phyloP scores from a whole-genome alignment of 2,888 invertebrate species.

The Lasioglossum zephyrum region DNA sequence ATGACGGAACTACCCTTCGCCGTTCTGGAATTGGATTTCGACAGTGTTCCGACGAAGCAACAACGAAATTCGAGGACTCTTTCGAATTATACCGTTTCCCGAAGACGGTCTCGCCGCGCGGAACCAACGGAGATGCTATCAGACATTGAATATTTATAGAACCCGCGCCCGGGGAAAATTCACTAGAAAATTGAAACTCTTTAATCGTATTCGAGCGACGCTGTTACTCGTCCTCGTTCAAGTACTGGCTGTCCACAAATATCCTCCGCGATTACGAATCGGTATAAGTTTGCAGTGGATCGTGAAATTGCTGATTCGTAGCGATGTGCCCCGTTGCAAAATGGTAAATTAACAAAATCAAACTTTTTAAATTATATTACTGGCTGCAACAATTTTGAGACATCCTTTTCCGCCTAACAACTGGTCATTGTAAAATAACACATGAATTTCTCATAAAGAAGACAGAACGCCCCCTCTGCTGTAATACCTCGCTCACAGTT shows the following conservation, averaged over 20 bases:
- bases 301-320: neutral
- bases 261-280: neutral
- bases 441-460: too few relatives aligned
- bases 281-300: neutral
- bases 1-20: conserved; percentile 48
- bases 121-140: neutral
- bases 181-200: conserved; percentile 24
- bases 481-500: too few relatives aligned
- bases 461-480: too few relatives aligned
- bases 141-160: conserved; percentile 13
- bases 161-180: neutral
- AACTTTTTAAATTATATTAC: neutral
- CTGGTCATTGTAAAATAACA: too few relatives aligned
- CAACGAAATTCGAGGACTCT: conserved; percentile 38
- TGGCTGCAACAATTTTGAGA: neutral
- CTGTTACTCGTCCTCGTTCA: neutral
- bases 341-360: neutral
- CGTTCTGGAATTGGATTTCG: conserved; percentile 63
- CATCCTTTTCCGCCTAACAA: too few relatives aligned
- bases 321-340: neutral
- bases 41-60: conserved; percentile 22
- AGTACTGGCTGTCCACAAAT: neutral
- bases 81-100: neutral
- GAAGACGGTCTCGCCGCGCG: neutral
- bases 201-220: conserved; percentile 28